Conservation (phyloP, 2,113 vertebrate species). For the Sporophila hypoxantha region DNA sequence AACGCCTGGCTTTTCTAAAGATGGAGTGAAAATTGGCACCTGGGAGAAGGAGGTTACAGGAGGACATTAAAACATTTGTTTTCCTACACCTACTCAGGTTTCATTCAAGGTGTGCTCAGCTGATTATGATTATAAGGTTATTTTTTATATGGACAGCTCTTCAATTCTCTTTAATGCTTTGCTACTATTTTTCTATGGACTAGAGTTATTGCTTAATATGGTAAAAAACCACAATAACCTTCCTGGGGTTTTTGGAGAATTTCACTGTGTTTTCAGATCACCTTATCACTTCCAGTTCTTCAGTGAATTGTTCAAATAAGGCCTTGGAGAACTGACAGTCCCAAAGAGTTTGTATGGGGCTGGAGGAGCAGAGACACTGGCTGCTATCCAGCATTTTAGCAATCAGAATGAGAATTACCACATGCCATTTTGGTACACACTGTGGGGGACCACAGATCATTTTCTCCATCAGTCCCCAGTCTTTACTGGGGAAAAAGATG, state of each 20-base stretch:
- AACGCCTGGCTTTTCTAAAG: not conserved
- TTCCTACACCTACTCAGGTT: not conserved
- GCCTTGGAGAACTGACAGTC: slow-evolving; percentile 43
- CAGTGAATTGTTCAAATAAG: slow-evolving; percentile 49
- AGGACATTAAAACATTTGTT: not conserved
- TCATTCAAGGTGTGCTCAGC: not conserved
- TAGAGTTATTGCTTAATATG: not conserved
- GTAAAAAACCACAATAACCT: not conserved
- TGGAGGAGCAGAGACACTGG: not conserved
- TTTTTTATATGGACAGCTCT: not conserved
- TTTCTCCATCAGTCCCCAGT: slow-evolving; percentile 19
- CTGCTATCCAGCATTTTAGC: slow-evolving; percentile 17
- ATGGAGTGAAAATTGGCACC: not conserved
- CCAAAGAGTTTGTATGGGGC: not conserved
- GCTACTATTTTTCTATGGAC: not conserved
- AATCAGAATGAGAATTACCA: slow-evolving; percentile 27
- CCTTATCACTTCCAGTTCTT: slow-evolving; percentile 24
- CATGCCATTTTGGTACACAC: slow-evolving; percentile 42
- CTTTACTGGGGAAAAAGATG: not conserved
- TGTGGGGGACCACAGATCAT: slow-evolving; percentile 12
- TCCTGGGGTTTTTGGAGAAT: not conserved
- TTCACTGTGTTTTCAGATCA: slow-evolving; percentile 14
- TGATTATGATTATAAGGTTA: not conserved
- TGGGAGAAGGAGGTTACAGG: not conserved
- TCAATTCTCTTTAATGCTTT: not conserved